Evolutionary conservation across 2,797 vertebrate species (phyloP).

Genomic region (Acanthiza pusilla): DNA sequence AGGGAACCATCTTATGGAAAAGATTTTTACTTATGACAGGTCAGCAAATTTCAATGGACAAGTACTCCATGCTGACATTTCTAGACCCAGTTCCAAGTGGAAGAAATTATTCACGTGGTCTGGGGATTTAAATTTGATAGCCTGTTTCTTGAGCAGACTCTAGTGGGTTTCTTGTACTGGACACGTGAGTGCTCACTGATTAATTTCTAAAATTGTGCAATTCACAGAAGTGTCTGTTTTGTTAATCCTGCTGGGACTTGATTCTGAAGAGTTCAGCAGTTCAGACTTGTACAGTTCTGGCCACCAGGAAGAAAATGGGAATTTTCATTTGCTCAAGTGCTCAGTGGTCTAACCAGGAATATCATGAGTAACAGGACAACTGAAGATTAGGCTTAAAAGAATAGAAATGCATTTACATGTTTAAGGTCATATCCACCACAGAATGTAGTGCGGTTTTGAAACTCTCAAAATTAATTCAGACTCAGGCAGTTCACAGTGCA

Average conservation of each 20-base stretch:
- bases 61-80: neutral
- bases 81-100: neutral
- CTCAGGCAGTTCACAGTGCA: neutral
- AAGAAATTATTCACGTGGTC: neutral
- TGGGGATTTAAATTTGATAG: neutral
- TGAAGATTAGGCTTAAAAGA: neutral
- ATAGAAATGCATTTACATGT: neutral
- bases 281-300: neutral
- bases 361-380: neutral
- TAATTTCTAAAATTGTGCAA: neutral
- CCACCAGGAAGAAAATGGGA: neutral
- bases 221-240: neutral
- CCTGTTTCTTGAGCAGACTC: neutral
- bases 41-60: neutral
- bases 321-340: neutral
- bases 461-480: neutral
- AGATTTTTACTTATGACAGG: neutral
- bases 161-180: neutral
- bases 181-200: neutral
- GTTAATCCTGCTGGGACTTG: neutral
- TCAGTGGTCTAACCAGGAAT: neutral
- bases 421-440: neutral
- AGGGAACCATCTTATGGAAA: neutral
- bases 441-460: neutral
- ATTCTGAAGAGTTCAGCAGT: neutral